A percentile compares a stretch with the other conserved stretches of the same genome.
Evolutionary conservation across 2,888 invertebrate species (phyloP).

Genomic region (Drosophila nr. perissopoda): DNA sequence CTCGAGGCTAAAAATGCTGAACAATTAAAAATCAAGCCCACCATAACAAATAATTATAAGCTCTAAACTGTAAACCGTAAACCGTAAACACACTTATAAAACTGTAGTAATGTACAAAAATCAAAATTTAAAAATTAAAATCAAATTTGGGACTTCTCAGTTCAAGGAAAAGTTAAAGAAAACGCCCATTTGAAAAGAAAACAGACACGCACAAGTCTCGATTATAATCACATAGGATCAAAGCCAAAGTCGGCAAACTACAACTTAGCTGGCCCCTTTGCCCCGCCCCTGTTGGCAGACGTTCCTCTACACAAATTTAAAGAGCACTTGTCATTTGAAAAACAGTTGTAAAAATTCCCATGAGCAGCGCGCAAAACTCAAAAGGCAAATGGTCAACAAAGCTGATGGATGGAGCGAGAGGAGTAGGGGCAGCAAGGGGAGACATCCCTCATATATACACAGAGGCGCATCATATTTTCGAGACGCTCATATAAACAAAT

Average conservation of each 20-base stretch:
- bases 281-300: not conserved
- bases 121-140: not conserved
- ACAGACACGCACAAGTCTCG: constrained; percentile 21
- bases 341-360: constrained; percentile 75
- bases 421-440: constrained; percentile 1
- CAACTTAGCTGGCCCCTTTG: constrained; percentile 6
- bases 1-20: not conserved
- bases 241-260: constrained; percentile 36
- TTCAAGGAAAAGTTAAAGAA: constrained; percentile 18
- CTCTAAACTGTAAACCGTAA: constrained; percentile 14
- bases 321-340: constrained; percentile 67
- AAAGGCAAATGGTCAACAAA: constrained; percentile 47
- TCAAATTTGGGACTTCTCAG: constrained; percentile 15
- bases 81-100: constrained; percentile 22
- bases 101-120: constrained; percentile 24
- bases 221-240: constrained; percentile 37
- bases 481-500: constrained; percentile 71
- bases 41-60: not conserved
- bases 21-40: not conserved
- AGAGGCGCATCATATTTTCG: constrained; percentile 62
- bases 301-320: constrained; percentile 14
- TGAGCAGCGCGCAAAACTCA: constrained; percentile 41
- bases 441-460: constrained; percentile 49
- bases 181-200: constrained; percentile 54
- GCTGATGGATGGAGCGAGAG: not conserved